Base-by-base conservation (phyloP, 2,888 invertebrate genomes). In the Tuta absoluta region DNA sequence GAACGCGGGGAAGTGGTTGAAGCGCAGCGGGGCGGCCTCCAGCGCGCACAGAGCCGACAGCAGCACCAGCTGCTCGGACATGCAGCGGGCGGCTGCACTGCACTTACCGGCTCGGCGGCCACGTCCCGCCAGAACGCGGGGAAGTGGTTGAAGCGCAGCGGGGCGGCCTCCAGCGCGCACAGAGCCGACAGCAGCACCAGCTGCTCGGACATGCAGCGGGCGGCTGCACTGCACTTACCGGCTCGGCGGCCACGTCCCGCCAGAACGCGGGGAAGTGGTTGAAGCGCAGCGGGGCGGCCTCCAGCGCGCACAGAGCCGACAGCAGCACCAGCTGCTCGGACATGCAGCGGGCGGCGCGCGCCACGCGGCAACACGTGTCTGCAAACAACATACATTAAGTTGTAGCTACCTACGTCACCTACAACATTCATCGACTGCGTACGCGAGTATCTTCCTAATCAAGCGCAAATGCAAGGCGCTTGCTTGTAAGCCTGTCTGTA, bases 231-330 rank as follows among this genome's bases (percentile, higher is more conserved):
- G 17, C 2, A 48, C 62, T 33, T 8, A 66, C 95, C 85, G 94
- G 94, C 11, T 95, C 94, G 69, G 95, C 94, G 75, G 96, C 95
- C 62, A 98, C 96, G 81, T 98, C 98, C 67, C 96, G 93, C 98
- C 98, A 98, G 76, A 98, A 94, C 77, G 97, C 95, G 17, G 98
- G 97, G 87, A 98, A 98, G 81, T 96, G 95, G 68, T 95, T 96
- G 78, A 97, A 95, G 88, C 97, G 95, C 68, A 98, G 91, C 1
- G 97, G 97, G 53, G 96, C 96, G 60, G 95, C 98, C 89, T 98
- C 98, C 71, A 97, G 95, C 66, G 98, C 98, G 62, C 98, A 95
- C 93, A 98, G 94, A 64, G 96, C 96, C 80, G 97, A 97, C 70
- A 98, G 90, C 78, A 95, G 95, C 67, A 98, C 95, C 71, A 98